Percentiles rank a stretch among this genome's conserved stretches.
Conservation (phyloP, 2,113 vertebrate genomes). For the Paralichthys olivaceus region DNA sequence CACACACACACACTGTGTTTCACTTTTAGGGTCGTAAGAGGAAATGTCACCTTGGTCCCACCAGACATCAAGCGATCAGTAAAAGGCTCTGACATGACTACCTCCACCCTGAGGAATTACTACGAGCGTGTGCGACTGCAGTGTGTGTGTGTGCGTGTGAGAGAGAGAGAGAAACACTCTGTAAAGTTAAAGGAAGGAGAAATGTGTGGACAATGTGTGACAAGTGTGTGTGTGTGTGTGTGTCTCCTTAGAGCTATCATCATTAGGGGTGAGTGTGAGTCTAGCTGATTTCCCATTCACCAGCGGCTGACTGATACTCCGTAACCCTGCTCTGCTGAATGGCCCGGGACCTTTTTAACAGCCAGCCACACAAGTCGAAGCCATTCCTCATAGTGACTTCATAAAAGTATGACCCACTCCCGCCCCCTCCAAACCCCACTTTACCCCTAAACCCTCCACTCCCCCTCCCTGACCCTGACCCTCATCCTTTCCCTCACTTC, state of each 20-base stretch:
- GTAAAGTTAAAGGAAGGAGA: slow-evolving; percentile 15
- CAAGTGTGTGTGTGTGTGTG: slow-evolving; percentile 5
- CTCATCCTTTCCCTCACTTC: slow-evolving; percentile 1
- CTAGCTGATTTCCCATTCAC: slow-evolving; percentile 58
- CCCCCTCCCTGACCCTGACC: background rate
- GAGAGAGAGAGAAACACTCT: slow-evolving; percentile 5
- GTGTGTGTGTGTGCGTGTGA: slow-evolving; percentile 18
- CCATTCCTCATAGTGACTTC: slow-evolving; percentile 75
- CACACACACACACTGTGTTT: slow-evolving; percentile 20
- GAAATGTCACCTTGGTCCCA: slow-evolving; percentile 79
- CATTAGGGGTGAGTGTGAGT: slow-evolving; percentile 67
- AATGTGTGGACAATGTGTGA: slow-evolving; percentile 4
- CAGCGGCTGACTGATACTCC: slow-evolving; percentile 56
- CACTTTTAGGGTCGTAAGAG: slow-evolving; percentile 68
- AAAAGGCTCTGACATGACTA: slow-evolving; percentile 69
- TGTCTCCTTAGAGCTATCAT: slow-evolving; percentile 54
- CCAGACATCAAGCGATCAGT: slow-evolving; percentile 71
- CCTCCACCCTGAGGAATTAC: slow-evolving; percentile 53
- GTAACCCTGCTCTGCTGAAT: slow-evolving; percentile 62
- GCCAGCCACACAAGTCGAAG: slow-evolving; percentile 75
- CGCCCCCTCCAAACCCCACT: slow-evolving; percentile 4
- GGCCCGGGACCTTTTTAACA: slow-evolving; percentile 65
- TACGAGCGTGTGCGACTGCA: slow-evolving; percentile 9
- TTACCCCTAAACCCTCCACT: slow-evolving; percentile 14
- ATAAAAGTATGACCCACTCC: slow-evolving; percentile 65